Percentiles rank a stretch among this genome's conserved stretches.
These are phyloP conservation scores for Boloria selene DNA, from an alignment of 2,888 invertebrate genomes.

Conservation along the genomic window DNA sequence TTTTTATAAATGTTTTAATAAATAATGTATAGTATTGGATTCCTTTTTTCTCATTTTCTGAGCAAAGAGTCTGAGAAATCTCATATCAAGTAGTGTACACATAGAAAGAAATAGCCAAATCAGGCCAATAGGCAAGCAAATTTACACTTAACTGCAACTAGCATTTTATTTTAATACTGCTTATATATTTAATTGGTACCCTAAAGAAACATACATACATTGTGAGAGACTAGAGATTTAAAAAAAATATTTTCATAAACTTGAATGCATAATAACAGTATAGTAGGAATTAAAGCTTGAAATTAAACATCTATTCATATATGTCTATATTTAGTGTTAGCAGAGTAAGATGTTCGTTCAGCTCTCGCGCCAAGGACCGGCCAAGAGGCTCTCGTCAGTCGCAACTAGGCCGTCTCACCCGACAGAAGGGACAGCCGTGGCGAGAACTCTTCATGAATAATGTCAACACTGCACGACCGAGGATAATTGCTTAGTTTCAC, in stretches of 20 bases:
- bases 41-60: too few relatives aligned
- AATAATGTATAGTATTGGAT: too few relatives aligned
- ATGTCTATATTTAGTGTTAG: constrained; percentile 11
- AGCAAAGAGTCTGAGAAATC: too few relatives aligned
- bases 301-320: not conserved
- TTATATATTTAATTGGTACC: too few relatives aligned
- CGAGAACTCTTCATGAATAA: constrained; percentile 28
- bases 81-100: too few relatives aligned
- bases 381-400: constrained; percentile 33
- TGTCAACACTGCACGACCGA: constrained; percentile 28
- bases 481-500: constrained; percentile 7
- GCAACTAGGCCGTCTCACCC: constrained; percentile 34
- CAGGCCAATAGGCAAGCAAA: too few relatives aligned
- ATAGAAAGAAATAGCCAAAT: too few relatives aligned
- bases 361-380: constrained; percentile 30
- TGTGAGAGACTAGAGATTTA: too few relatives aligned
- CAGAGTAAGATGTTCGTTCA: constrained; percentile 31
- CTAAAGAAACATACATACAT: too few relatives aligned
- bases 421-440: constrained; percentile 16
- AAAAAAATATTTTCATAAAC: not conserved
- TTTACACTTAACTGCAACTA: too few relatives aligned
- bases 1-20: too few relatives aligned
- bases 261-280: not conserved
- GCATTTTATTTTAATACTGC: too few relatives aligned
- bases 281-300: not conserved